Evolutionary conservation across 92 coral and sea anemone genomes (phyloP), one percentile per base, ranked within the genome.

Genomic region (Porites rus): DNA sequence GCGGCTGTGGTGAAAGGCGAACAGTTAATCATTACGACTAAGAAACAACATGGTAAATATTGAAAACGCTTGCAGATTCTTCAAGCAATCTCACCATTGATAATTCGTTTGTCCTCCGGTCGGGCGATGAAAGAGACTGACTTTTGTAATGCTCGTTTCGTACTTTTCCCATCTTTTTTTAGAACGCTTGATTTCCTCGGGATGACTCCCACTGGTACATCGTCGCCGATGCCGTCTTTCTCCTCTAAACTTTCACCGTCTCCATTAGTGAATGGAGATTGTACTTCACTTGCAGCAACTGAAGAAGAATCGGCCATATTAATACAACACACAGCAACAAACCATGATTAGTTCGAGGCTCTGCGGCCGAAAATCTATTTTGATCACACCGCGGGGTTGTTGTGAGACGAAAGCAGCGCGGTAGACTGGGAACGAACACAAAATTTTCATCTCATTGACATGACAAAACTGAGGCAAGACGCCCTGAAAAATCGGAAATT

Each of bases 91-190:
- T 62, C 70, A 97, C 99, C 99, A 76, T 97, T 97, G 75, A 96
- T 97, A 51, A 95, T 93, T 77, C 96, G 96, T 72, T 95, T 97
- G 80, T 97, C 99, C 82, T 96, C 99, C 24, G 99, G 99, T 54
- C 95, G 92, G 13, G 99, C 94, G 60, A 96, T 95, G 79, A 97
- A 97, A 65, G 99, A 97, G 10, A 97, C 99, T 16, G 99, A 95
- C 70, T 97, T 97, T 71, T 95, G 94, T 65, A 97, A 86, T 12
- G 99, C 88, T 2, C 97, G 93, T 54, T 93, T 91, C 80, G 92
- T 62, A 38, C 92, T 89, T 66, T 87, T 90, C 2, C 96, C 98
- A 38, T 94, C 93, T 84, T 94, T 97, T 79, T 95, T 95, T 65
- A 97, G 89, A 46, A 92, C 98, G 82, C 99, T 97, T 51, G 99